Conservation (phyloP, 2,888 invertebrate genomes). For the Orgyia antiqua region DNA sequence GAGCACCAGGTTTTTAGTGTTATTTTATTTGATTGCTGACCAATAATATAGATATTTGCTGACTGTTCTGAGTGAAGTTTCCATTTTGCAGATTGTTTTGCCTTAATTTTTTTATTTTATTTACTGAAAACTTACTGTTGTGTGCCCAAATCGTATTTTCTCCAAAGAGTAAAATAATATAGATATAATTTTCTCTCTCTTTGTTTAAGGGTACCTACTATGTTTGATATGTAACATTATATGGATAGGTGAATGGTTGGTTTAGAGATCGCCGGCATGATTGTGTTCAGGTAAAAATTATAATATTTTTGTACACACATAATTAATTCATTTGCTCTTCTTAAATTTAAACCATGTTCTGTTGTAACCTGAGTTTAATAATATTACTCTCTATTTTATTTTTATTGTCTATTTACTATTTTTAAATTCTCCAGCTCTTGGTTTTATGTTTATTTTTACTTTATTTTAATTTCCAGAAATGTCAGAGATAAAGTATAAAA, state of each 20-base stretch:
- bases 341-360: background rate
- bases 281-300: constrained; percentile 56
- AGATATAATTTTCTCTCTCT: too few species aligned
- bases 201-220: too few species aligned
- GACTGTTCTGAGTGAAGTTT: too few species aligned
- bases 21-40: too few species aligned
- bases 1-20: too few species aligned
- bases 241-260: constrained; percentile 26
- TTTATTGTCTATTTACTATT: background rate
- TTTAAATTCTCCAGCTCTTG: background rate
- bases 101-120: too few species aligned
- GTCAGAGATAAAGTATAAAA: constrained; percentile 82
- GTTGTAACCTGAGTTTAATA: background rate
- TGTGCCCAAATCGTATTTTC: too few species aligned
- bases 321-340: background rate
- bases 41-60: too few species aligned
- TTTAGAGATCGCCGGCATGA: constrained; percentile 63
- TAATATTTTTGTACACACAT: background rate
- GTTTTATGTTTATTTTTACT: constrained; percentile 11
- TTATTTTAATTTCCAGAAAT: constrained; percentile 56
- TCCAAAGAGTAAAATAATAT: too few species aligned
- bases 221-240: too few species aligned
- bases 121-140: too few species aligned
- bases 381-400: background rate
- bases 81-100: too few species aligned